Conservation (phyloP, 2,113 vertebrate genomes). For the Hemichromis elongatus region DNA sequence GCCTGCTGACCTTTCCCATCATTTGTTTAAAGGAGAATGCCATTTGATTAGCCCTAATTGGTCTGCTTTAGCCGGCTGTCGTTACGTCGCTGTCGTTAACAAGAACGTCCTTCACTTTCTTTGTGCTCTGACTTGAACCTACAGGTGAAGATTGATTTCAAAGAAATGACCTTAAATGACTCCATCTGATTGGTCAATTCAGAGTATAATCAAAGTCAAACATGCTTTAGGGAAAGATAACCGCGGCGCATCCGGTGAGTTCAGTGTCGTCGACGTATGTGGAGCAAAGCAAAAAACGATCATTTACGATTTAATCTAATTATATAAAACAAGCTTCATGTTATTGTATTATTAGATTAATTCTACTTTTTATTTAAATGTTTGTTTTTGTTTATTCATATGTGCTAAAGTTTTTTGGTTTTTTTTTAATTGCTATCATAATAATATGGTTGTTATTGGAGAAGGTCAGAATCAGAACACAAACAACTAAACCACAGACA, state of each 20-base stretch:
- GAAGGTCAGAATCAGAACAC: not conserved
- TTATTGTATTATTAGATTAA: not conserved
- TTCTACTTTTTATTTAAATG: not conserved
- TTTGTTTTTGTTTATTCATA: not conserved
- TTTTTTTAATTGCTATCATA: not conserved
- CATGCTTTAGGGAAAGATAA: not conserved
- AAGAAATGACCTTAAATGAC: not conserved
- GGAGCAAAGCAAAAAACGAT: not conserved
- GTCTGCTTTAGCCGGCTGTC: not conserved
- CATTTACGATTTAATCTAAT: not conserved
- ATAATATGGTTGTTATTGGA: not conserved
- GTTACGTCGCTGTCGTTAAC: not conserved
- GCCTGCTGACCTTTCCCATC: constrained; percentile 48
- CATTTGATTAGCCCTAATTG: constrained; percentile 48
- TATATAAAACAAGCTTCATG: not conserved
- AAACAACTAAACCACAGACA: not conserved
- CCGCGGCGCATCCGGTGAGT: not conserved
- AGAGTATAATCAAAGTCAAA: not conserved
- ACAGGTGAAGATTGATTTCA: not conserved
- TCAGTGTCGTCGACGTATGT: not conserved
- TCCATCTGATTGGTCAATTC: not conserved
- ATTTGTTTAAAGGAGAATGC: constrained; percentile 47
- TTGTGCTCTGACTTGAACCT: not conserved
- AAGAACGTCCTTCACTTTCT: not conserved
- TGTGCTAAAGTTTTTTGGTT: not conserved